These are phyloP conservation scores for Ambastaia sidthimunki DNA, from an alignment of 2,797 vertebrate species.

Conservation along the genomic window DNA sequence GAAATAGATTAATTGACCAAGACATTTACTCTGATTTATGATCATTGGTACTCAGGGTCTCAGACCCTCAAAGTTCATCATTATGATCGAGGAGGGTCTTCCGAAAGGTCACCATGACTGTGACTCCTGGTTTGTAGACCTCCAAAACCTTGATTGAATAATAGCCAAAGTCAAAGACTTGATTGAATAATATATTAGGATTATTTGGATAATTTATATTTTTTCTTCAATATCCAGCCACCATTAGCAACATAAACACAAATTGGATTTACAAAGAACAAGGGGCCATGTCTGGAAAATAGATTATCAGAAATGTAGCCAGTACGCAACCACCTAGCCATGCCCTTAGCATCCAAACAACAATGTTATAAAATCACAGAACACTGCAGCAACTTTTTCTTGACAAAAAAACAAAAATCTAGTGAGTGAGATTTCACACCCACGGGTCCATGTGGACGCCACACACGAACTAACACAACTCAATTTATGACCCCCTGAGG, in stretches of 20 bases:
- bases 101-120: conserved; percentile 13
- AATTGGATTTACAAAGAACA: no score
- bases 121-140: conserved; percentile 9
- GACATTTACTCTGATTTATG: conserved; percentile 54
- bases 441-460: conserved; percentile 25
- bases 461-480: conserved; percentile 43
- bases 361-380: no score
- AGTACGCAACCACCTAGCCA: no score
- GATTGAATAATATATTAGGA: not conserved
- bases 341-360: no score
- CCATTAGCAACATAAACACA: not conserved
- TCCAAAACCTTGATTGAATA: no score
- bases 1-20: conserved; percentile 39
- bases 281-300: no score
- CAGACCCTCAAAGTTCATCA: conserved; percentile 33
- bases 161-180: conserved; percentile 14
- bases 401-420: no score
- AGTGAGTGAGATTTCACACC: not conserved
- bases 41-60: conserved; percentile 16
- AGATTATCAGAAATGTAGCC: no score
- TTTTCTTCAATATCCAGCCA: not conserved
- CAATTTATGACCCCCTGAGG: conserved; percentile 32
- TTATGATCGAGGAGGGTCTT: not conserved
- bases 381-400: no score
- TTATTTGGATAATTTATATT: not conserved